Evolutionary conservation across 2,113 vertebrate species (phyloP).

Genomic region (Daubentonia madagascariensis): DNA sequence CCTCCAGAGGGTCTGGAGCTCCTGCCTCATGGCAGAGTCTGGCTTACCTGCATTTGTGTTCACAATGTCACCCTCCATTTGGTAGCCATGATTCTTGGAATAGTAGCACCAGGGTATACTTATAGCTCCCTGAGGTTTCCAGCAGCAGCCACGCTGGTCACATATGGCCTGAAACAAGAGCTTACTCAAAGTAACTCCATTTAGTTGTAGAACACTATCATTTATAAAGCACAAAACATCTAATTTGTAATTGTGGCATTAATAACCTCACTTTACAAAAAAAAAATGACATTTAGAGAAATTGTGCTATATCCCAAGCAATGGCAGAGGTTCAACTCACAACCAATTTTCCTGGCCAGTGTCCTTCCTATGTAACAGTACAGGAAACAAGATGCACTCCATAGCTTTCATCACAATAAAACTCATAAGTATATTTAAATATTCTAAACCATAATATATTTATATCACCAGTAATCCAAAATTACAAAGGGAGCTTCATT

Average conservation of each 20-base stretch:
- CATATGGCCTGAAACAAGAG: constrained; percentile 52
- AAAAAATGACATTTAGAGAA: neutral
- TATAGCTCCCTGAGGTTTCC: neutral
- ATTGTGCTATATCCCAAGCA: neutral
- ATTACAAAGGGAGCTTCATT: neutral
- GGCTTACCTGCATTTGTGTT: constrained; percentile 56
- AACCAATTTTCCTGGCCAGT: neutral
- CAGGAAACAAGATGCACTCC: neutral
- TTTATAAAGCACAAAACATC: neutral
- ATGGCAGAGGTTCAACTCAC: neutral
- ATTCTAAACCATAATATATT: neutral
- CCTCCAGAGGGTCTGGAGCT: neutral
- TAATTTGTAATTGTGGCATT: neutral
- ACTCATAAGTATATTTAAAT: neutral
- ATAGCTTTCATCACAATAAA: neutral
- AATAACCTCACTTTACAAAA: neutral
- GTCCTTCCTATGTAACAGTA: neutral
- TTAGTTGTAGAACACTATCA: neutral
- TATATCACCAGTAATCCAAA: neutral
- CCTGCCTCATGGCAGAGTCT: neutral
- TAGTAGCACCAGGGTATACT: constrained; percentile 60
- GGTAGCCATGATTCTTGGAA: constrained; percentile 64
- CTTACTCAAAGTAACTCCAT: neutral
- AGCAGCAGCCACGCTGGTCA: constrained; percentile 71
- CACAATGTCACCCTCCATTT: neutral